phyloP scores from a whole-genome alignment of 1,140 invertebrate genomes.

The Macrosteles quadrilineatus region DNA sequence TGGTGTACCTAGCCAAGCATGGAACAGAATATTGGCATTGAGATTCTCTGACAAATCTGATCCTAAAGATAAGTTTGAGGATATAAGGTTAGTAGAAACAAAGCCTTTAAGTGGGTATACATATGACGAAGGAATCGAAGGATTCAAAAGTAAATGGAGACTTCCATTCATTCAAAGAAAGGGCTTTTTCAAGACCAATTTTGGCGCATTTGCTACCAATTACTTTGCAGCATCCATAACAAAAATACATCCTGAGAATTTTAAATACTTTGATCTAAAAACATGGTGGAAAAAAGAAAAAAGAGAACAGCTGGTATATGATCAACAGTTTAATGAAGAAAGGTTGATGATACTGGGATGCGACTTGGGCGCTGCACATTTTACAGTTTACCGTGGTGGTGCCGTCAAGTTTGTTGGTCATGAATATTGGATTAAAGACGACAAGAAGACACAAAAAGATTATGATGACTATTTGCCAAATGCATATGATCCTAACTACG shows the following conservation, averaged over 20 bases:
- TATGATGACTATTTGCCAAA: conserved; percentile 56
- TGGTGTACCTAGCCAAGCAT: no score
- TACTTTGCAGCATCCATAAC: not conserved
- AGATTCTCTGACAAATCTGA: no score
- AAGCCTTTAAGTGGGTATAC: not conserved
- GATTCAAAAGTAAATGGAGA: conserved; percentile 8
- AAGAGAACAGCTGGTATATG: not conserved
- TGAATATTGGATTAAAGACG: conserved; percentile 59
- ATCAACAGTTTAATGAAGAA: conserved; percentile 37
- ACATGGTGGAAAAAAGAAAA: not conserved
- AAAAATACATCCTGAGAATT: conserved; percentile 1
- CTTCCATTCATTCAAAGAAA: not conserved
- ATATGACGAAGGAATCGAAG: not conserved
- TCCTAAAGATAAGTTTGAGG: no score
- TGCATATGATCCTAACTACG: conserved; percentile 54
- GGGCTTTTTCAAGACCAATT: not conserved
- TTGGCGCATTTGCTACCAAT: not conserved
- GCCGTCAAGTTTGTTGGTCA: conserved; percentile 65
- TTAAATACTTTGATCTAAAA: not conserved
- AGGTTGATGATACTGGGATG: conserved; percentile 54
- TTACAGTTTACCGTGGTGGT: conserved; percentile 65
- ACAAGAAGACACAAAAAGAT: conserved; percentile 47
- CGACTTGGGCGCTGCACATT: conserved; percentile 74
- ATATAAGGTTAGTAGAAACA: no score
- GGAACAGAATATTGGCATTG: no score